Evolutionary conservation across 2,888 invertebrate species (phyloP), one percentile per base, ranked within the genome.

Genomic region (Heterodera filipjevi): DNA sequence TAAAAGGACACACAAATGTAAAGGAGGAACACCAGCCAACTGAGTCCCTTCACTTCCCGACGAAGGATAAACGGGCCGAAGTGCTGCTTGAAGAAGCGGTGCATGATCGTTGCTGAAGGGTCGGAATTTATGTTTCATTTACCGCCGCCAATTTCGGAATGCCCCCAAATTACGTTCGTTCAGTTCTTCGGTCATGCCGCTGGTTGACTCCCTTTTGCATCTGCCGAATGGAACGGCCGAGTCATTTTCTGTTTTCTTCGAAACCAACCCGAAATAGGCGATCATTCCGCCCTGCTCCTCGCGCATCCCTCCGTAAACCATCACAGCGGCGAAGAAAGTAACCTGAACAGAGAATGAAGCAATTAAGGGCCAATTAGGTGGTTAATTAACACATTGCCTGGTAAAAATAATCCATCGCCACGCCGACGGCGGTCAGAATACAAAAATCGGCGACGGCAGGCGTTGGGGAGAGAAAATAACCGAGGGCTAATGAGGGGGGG

Each of bases 361-460:
- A 71, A 33, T 33, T 70, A 10, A 6, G 35, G 49, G 12, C 49
- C 49, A 46, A 2, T 35, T 14, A 53, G 16, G 35, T 16, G 66
- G 19, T 19, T 22, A 53, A 75, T n/a, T 19, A 19, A 22, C 27
- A 27, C 33, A 19, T 68, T 68, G 33, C 68, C 33, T 68, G 87
- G 83, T 85, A 87, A 70, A 88, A 71, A 76, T 88, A 88, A 80
- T 88, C 88, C 49, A 89, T 81, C 59, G 88, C 66, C 19, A 88
- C 85, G 79, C 88, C 88, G 66, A 84, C 81, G 35, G 88, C 86
- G 3, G 88, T 88, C 78, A 88, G 83, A 27, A 87, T 82, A 77
- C 88, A 88, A 84, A 88, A 88, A 66, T 88, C 88, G 71, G 85
- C 86, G 22, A 88, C 88, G 71, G 88, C 88, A 35, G 88, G 88